Conservation (phyloP, 2,113 vertebrate species). For the Candoia aspera region DNA sequence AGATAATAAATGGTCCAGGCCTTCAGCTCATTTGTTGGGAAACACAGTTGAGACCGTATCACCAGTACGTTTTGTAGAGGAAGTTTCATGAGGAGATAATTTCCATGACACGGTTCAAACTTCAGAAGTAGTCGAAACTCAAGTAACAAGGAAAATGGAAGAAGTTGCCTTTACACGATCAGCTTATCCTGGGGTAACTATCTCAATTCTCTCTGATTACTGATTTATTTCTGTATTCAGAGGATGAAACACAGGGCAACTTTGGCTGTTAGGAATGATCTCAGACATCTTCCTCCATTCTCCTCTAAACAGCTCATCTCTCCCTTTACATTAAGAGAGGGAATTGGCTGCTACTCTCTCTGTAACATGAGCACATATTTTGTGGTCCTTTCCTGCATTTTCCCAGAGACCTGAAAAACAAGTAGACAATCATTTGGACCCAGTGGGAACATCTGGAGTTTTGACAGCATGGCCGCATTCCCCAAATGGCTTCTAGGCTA, state of each 20-base stretch:
- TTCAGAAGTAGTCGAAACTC: not conserved
- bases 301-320: not conserved
- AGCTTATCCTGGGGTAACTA: not conserved
- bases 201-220: not conserved
- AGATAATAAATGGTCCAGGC: conserved; percentile 45
- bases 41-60: conserved; percentile 25
- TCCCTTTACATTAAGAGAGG: too few relatives aligned
- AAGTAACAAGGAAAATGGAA: not conserved
- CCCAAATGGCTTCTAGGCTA: not conserved
- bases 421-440: not conserved
- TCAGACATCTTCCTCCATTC: not conserved
- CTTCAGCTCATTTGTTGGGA: conserved; percentile 45
- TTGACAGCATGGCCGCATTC: too few relatives aligned
- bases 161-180: not conserved
- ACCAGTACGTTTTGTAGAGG: not conserved
- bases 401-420: not conserved
- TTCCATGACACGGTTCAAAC: conserved; percentile 23
- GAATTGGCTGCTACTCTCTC: too few relatives aligned
- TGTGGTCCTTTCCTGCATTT: not conserved
- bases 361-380: not conserved
- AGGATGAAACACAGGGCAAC: not conserved
- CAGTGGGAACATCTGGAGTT: not conserved
- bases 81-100: conserved; percentile 22
- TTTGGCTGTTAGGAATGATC: not conserved
- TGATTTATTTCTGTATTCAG: not conserved